Evolutionary conservation across 2,888 invertebrate genomes (phyloP), one percentile per base, ranked within the genome.

Genomic region (Drosophila macrospina): DNA sequence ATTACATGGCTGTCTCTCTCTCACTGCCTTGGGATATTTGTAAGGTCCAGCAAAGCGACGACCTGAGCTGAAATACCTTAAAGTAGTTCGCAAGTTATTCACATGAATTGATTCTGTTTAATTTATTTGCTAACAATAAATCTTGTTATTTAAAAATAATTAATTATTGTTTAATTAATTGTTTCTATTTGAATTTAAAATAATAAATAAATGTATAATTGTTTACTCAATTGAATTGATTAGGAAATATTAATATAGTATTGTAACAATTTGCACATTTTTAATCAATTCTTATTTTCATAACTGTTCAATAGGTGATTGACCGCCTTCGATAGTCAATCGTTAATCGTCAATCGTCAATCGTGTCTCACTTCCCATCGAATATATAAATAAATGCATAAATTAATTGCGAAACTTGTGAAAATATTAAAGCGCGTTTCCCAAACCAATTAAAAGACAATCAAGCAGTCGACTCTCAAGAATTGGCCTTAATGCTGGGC

Each of bases 351-450:
- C 8, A 34, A 26, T 50, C 10, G 28, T 42, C 51, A 42, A 41
- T 44, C 20, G 3, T 20, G 20, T 1, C 20, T 47, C 63, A 69
- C 44, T 82, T 86, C 80, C 67, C 79, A 74, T 64, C 62, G 78
- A 56, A 80, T 77, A 71, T 70, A 70, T 80, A 56, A 68, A 59
- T 56, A 24, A 51, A 59, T 67, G 30, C 13, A 34, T 47, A 44
- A 41, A 41, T 41, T 41, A 20, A 30, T 15, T 11, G 39, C 16
- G 41, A 69, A 55, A 78, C 51, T 73, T 88, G 87, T 85, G 85
- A 85, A 85, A 74, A 87, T 73, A 64, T 87, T 85, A 77, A 87
- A 74, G 73, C 88, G 74, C 74, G 77, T 73, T 85, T 85, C 85
- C 89, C 69, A 64, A 72, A 80, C 45, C 75, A 85, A 86, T 86